Base-by-base conservation (phyloP, 2,888 invertebrate species). In the Eremobia ochroleuca region DNA sequence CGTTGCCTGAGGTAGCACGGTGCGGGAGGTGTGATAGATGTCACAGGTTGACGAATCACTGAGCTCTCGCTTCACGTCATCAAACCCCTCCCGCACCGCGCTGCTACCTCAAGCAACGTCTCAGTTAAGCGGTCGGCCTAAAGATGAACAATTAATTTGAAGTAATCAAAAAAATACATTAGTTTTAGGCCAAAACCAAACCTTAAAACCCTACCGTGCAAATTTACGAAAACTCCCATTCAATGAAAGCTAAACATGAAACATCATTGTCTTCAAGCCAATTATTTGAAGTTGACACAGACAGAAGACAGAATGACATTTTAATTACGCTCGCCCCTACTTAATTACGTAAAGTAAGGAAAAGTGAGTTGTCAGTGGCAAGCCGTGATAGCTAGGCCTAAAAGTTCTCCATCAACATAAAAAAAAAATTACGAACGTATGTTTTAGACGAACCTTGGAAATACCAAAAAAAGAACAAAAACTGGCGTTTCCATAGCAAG, bases 271-370 rank as follows among this genome's bases (percentile, higher is more conserved):
- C 31, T 66, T 28, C 21, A 46, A 37, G 83, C 55, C 83, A 78
- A 83, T 81, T 79, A 66, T 78, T 79, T 81, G 70, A 78, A 83
- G 59, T 70, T 70, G 66, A 77, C 70, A 61, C 21, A 37, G 65
- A 83, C 46, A 82, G 68, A 82, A 37, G 65, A 83, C 46, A 82
- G 64, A 82, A 88, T 87, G 84, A 88, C 83, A 79, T 82, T 75
- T 86, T 88, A 90, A 90, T 77, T 90, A 78, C 70, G 11, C 18
- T 31, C 70, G 21, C 43, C 68, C 67, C 34, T 62, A 62, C 15
- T 52, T 62, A 40, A 76, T 79, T 82, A 40, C 9, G 31, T 62
- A 66, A 76, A 79, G 37, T 76, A 66, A 61, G 64, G 43, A n/a
- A 69, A 69, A 77, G 18, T 37, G 21, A 68, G 43, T 69, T 82